Evolutionary conservation across 2,888 invertebrate genomes (phyloP).

Genomic region (Ennomos quercinarius): DNA sequence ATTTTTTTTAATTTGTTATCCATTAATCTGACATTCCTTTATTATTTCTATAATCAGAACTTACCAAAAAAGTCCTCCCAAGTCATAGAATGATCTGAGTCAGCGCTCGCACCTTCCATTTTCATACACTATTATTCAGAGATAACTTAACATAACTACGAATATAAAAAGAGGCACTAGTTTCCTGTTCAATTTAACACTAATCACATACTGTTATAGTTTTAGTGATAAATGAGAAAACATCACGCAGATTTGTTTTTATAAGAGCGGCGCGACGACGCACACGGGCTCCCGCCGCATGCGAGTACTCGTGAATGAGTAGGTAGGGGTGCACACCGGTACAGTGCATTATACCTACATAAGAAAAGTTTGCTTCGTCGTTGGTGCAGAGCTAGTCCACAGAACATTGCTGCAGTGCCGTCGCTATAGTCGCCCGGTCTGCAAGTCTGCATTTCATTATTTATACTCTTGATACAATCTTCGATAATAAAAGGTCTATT

Average conservation of each 20-base stretch:
- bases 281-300: slow-evolving; percentile 51
- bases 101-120: slow-evolving; percentile 84
- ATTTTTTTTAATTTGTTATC: neutral
- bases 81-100: slow-evolving; percentile 89
- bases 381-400: too few relatives aligned
- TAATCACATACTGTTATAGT: slow-evolving; percentile 52
- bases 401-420: too few relatives aligned
- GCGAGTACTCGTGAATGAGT: slow-evolving; percentile 68
- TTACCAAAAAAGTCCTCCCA: slow-evolving; percentile 91
- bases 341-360: too few relatives aligned
- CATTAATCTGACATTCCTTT: too few relatives aligned
- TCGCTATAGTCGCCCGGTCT: too few relatives aligned
- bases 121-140: slow-evolving; percentile 62
- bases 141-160: slow-evolving; percentile 59
- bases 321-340: too few relatives aligned
- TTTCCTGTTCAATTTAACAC: slow-evolving; percentile 51
- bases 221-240: slow-evolving; percentile 77
- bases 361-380: too few relatives aligned
- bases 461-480: too few relatives aligned
- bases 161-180: slow-evolving; percentile 47
- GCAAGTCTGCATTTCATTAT: too few relatives aligned
- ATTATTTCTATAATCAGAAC: slow-evolving; percentile 49
- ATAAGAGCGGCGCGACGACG: slow-evolving; percentile 46
- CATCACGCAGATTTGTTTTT: slow-evolving; percentile 60
- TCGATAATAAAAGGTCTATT: too few relatives aligned